Evolutionary conservation across 2,113 vertebrate genomes (phyloP).

Genomic region (Puntigrus tetrazona): DNA sequence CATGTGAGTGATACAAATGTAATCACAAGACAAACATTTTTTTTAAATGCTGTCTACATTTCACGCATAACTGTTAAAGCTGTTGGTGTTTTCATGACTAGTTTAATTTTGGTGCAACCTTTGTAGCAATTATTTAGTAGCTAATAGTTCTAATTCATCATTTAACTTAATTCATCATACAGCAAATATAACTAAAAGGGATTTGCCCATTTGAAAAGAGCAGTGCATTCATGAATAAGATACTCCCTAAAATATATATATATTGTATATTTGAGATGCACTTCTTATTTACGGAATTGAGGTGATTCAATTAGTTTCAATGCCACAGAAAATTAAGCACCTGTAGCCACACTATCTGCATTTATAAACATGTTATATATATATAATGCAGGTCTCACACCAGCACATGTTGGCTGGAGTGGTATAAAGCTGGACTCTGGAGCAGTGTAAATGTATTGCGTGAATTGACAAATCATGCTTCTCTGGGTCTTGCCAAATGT

Average conservation of each 20-base stretch:
- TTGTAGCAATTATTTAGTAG: background rate
- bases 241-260: background rate
- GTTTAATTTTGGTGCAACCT: background rate
- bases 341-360: background rate
- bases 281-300: background rate
- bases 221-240: background rate
- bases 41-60: background rate
- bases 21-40: background rate
- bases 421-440: background rate
- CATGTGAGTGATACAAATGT: background rate
- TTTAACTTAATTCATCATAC: slow-evolving; percentile 34
- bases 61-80: too few species aligned
- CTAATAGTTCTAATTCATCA: slow-evolving; percentile 5
- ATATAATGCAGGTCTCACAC: background rate
- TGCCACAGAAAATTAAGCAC: background rate
- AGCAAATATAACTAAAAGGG: background rate
- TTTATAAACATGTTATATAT: too few species aligned
- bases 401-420: background rate
- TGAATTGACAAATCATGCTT: too few species aligned
- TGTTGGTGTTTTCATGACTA: background rate
- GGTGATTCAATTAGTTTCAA: background rate
- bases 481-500: background rate
- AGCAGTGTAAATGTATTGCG: background rate
- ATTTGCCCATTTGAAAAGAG: background rate
- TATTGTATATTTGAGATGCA: background rate